A percentile compares a stretch with the other conserved stretches of the same genome.
These are phyloP conservation scores for Bubo scandiacus DNA, from an alignment of 2,113 vertebrate genomes.

Conservation along the genomic window DNA sequence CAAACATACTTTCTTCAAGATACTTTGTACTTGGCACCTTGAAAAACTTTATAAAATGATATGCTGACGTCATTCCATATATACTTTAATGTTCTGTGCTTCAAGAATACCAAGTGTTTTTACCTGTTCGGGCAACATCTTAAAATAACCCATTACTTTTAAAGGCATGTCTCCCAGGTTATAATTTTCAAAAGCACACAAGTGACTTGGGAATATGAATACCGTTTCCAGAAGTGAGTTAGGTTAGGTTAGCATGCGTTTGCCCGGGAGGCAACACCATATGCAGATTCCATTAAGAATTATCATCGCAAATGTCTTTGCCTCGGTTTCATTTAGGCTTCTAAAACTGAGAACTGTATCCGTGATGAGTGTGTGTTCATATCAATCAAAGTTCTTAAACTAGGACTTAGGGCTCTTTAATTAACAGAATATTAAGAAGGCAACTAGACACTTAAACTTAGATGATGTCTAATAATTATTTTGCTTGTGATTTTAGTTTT, in stretches of 20 bases:
- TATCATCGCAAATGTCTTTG: background rate
- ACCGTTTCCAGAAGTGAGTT: background rate
- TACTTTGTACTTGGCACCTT: background rate
- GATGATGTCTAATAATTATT: background rate
- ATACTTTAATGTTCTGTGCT: background rate
- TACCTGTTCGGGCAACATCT: background rate
- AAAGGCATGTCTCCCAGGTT: background rate
- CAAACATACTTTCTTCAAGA: background rate
- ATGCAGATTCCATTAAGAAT: background rate
- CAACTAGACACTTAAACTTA: background rate
- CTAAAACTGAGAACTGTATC: background rate
- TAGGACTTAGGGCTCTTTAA: background rate
- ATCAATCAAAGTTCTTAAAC: background rate
- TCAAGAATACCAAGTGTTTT: background rate
- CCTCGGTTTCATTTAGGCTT: background rate
- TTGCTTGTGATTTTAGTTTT: background rate
- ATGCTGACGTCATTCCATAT: background rate
- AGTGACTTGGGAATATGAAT: background rate
- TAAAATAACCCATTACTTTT: background rate
- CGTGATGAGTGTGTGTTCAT: background rate
- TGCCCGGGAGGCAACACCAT: background rate
- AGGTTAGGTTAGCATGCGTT: background rate
- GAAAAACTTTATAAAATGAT: background rate
- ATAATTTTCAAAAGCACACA: background rate
- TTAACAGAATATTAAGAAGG: background rate